Percentiles rank a stretch among this genome's conserved stretches.
These are phyloP conservation scores for Periparus ater DNA, from an alignment of 2,797 vertebrate genomes.

Conservation along the genomic window DNA sequence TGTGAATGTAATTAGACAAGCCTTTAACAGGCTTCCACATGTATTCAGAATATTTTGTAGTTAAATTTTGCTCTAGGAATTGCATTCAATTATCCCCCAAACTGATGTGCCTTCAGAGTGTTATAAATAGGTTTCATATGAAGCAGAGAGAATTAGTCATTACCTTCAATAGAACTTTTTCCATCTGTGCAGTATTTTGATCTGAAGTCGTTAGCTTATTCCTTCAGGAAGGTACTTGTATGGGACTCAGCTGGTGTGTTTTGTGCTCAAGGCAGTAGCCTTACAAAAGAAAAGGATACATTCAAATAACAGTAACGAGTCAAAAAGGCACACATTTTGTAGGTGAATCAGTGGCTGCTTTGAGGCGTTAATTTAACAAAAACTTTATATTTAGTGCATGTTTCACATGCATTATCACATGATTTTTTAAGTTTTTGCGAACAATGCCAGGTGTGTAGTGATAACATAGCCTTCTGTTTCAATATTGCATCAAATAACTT, in stretches of 20 bases:
- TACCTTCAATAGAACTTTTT: conserved; percentile 24
- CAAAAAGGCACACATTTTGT: conserved; percentile 18
- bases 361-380: background rate
- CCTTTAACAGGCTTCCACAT: background rate
- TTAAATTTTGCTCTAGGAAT: background rate
- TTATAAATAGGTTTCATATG: conserved; percentile 34
- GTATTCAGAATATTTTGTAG: background rate
- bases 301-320: conserved; percentile 19
- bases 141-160: background rate
- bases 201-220: background rate
- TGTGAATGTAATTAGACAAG: background rate
- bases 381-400: background rate
- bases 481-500: background rate
- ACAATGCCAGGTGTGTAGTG: background rate
- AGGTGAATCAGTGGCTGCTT: background rate
- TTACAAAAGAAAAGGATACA: conserved; percentile 5
- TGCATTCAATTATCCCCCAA: background rate
- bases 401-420: background rate
- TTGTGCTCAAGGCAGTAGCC: conserved; percentile 28
- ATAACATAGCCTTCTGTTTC: background rate
- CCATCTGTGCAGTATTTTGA: conserved; percentile 54
- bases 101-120: conserved; percentile 5
- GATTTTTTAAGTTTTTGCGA: background rate
- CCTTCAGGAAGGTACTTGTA: conserved; percentile 37
- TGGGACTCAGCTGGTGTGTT: conserved; percentile 51